A percentile compares a stretch with the other conserved stretches of the same genome.
Evolutionary conservation across 2,113 vertebrate genomes (phyloP).

Genomic region (Ancistrus triradiatus): DNA sequence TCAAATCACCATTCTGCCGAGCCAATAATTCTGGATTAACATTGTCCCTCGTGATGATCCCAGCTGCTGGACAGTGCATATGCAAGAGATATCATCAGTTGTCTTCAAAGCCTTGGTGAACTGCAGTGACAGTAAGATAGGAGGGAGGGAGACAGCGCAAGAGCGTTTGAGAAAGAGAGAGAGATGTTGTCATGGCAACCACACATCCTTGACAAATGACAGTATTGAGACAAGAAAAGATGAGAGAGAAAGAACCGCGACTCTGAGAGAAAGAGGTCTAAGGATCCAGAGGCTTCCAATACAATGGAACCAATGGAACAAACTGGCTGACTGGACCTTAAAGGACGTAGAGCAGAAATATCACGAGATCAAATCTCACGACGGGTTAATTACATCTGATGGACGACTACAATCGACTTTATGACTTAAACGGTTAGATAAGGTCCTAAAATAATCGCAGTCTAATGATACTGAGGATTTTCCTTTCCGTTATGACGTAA

Average conservation of each 20-base stretch:
- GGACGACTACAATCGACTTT: too few species aligned
- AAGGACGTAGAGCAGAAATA: not conserved
- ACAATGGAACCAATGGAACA: too few species aligned
- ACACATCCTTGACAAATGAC: conserved; percentile 40
- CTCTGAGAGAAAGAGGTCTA: too few species aligned
- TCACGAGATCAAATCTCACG: not conserved
- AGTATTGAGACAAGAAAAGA: conserved; percentile 26
- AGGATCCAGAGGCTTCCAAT: too few species aligned
- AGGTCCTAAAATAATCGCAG: not conserved
- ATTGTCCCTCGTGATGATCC: too few species aligned
- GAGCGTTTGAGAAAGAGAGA: conserved; percentile 23
- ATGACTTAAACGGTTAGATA: not conserved
- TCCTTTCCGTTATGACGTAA: not conserved
- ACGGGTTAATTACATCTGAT: too few species aligned
- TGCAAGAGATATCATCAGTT: conserved; percentile 3
- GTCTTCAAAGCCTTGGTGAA: conserved; percentile 6
- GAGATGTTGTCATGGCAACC: conserved; percentile 54
- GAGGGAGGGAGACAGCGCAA: conserved; percentile 16
- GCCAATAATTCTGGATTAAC: too few species aligned
- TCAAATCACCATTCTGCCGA: too few species aligned
- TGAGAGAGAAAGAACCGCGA: too few species aligned
- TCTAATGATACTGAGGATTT: not conserved
- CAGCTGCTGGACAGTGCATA: not conserved
- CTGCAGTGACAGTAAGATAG: conserved; percentile 22
- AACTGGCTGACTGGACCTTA: too few species aligned